Percentiles rank a stretch among this genome's conserved stretches.
phyloP scores from a whole-genome alignment of 2,888 invertebrate species.

The Drosophila austrosaltans region DNA sequence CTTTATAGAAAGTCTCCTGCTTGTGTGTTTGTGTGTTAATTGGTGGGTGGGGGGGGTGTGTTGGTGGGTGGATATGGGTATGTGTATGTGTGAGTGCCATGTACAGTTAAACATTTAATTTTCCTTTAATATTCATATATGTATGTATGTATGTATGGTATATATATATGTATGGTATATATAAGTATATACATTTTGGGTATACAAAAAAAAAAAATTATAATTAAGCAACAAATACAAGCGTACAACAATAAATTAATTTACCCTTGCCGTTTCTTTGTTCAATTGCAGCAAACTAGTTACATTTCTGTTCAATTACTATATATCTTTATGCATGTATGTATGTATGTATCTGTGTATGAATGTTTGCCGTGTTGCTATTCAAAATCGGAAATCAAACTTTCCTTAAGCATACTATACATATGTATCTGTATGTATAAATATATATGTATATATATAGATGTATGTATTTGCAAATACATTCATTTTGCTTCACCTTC shows the following conservation, averaged over 20 bases:
- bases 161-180: neutral
- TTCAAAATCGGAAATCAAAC: neutral
- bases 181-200: slow-evolving; percentile 20
- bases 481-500: slow-evolving; percentile 1
- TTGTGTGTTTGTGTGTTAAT: neutral
- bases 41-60: neutral
- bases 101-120: slow-evolving; percentile 17
- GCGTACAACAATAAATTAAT: slow-evolving; percentile 75
- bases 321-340: slow-evolving; percentile 31
- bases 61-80: neutral
- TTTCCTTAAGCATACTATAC: slow-evolving; percentile 36
- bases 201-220: slow-evolving; percentile 35
- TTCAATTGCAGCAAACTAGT: slow-evolving; percentile 19
- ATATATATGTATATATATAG: slow-evolving; percentile 21
- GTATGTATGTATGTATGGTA: slow-evolving; percentile 2
- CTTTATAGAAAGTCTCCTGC: slow-evolving; percentile 2
- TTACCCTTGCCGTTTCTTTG: slow-evolving; percentile 70
- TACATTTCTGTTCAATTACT: slow-evolving; percentile 35
- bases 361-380: slow-evolving; percentile 5
- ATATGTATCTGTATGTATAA: slow-evolving; percentile 18
- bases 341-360: neutral
- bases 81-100: slow-evolving; percentile 1
- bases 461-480: slow-evolving; percentile 1
- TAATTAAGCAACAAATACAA: slow-evolving; percentile 76
- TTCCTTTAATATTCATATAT: slow-evolving; percentile 24